Base-by-base conservation (phyloP, 1,140 invertebrate genomes). In the Leptopilina boulardi region DNA sequence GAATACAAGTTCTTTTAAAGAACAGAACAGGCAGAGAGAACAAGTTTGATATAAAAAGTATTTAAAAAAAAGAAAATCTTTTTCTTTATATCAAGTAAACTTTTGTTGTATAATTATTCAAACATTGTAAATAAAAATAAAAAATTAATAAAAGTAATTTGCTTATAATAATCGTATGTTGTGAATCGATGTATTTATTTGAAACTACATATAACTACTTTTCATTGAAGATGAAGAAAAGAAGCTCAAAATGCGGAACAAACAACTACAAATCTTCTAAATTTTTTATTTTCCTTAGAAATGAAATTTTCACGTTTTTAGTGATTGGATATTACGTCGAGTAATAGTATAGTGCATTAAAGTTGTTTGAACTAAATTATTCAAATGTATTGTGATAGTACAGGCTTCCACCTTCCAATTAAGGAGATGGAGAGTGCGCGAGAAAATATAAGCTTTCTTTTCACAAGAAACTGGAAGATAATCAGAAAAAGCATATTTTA, bases 1-100 rank as follows among this genome's bases (percentile, higher is more conserved):
- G 47, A 51, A 51, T 18, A 38, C 34, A 18, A 51, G n/a, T 51
- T 51, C 47, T 59, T 56, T 56, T 19, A 23, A 59, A 59, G 54
- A 59, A 23, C 21, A 18, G n/a, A 51, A 51, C 47, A 51, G 47
- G 2, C 47, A 51, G 5, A 51, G n/a, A 51, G 47, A 51, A 51
- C n/a, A 51, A 51, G 47, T 51, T 51, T 51, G 0, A 51, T 18
- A 51, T 51, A 51, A 51, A 51, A 51, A 51, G 47, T 51, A 18
- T 18, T 18, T 18, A 5, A n/a, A n/a, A 18, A 18, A 51, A 18
- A 51, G 18, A 51, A 51, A 51, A 51, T 38, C 34, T 38, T 38
- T 38, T 2, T 38, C 34, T n/a, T 18, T 6, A n/a, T 51, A 8
- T 5, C 15, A 18, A 18, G 5, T 18, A 47, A 47, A 4, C 15